Percentiles rank a stretch among this genome's conserved stretches.
Evolutionary conservation across 2,797 vertebrate genomes (phyloP).

Genomic region (Bothrops alternatus): DNA sequence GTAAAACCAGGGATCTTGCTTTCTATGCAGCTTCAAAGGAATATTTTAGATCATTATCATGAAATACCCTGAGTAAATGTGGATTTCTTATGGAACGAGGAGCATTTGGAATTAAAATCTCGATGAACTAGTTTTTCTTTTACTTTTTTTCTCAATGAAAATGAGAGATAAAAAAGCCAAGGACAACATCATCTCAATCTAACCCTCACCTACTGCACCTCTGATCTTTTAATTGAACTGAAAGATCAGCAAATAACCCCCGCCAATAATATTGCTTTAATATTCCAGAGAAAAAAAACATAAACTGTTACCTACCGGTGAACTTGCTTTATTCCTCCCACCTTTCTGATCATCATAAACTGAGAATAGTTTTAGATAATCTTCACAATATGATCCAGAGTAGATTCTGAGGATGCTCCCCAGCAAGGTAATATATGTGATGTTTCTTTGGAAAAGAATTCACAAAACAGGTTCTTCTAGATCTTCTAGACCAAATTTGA

Average conservation of each 20-base stretch:
- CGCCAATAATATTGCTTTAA: background rate
- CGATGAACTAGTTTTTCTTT: background rate
- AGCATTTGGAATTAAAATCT: background rate
- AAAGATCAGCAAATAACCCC: background rate
- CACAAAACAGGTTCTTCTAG: background rate
- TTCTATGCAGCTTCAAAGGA: background rate
- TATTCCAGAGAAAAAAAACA: background rate
- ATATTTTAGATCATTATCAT: background rate
- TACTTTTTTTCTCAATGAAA: background rate
- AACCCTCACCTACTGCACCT: background rate
- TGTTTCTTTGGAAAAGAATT: background rate
- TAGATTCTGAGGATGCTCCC: background rate
- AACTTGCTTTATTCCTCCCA: background rate
- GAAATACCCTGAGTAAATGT: background rate
- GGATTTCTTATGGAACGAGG: background rate
- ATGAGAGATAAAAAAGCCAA: background rate
- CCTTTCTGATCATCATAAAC: background rate
- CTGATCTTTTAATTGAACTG: background rate
- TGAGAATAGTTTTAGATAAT: background rate
- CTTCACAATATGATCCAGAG: background rate
- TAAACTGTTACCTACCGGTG: background rate
- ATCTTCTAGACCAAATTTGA: background rate
- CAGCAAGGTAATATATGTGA: background rate
- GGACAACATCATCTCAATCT: background rate
- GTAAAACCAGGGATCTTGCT: background rate